These are phyloP conservation scores for Philypnodon macrostomus DNA, from an alignment of 2,797 vertebrate species.

Conservation along the genomic window DNA sequence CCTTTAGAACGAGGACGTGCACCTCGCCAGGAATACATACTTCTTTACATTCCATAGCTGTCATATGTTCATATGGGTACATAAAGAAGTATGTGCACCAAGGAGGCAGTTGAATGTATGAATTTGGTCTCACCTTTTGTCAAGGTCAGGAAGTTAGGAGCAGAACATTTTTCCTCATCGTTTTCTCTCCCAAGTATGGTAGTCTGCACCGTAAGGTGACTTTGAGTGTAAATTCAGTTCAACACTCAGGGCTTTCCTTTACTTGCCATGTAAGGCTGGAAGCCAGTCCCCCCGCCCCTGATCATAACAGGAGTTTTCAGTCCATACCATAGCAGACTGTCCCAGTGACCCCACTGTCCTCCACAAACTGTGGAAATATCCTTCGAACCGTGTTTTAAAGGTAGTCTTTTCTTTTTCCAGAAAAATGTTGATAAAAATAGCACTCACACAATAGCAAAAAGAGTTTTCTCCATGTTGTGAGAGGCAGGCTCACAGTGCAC, in stretches of 20 bases:
- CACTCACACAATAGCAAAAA: conserved; percentile 17
- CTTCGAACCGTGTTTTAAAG: conserved; percentile 34
- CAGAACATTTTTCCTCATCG: conserved; percentile 55
- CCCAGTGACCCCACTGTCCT: conserved; percentile 76
- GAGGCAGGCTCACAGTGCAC: conserved; percentile 38
- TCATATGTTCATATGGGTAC: conserved; percentile 99
- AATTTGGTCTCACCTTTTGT: conserved; percentile 69
- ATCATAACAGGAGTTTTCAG: conserved; percentile 67
- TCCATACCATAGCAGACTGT: conserved; percentile 71
- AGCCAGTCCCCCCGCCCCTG: conserved; percentile 60
- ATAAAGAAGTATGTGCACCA: conserved; percentile 99
- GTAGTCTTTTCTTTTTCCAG: conserved; percentile 48
- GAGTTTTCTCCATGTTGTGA: conserved; percentile 40
- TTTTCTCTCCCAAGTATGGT: conserved; percentile 73
- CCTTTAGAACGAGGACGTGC: conserved; percentile 68
- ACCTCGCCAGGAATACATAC: conserved; percentile 99
- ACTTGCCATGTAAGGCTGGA: conserved; percentile 75
- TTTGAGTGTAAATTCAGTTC: conserved; percentile 79
- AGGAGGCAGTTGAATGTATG: conserved; percentile 80
- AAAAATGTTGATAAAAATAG: conserved; percentile 21
- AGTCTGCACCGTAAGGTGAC: conserved; percentile 77
- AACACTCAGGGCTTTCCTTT: conserved; percentile 71
- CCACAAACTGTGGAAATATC: conserved; percentile 57
- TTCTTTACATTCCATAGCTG: conserved; percentile 99
- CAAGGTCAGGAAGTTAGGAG: conserved; percentile 68